Evolutionary conservation across 2,888 invertebrate species (phyloP).

Genomic region (Parnassius glacialis): DNA sequence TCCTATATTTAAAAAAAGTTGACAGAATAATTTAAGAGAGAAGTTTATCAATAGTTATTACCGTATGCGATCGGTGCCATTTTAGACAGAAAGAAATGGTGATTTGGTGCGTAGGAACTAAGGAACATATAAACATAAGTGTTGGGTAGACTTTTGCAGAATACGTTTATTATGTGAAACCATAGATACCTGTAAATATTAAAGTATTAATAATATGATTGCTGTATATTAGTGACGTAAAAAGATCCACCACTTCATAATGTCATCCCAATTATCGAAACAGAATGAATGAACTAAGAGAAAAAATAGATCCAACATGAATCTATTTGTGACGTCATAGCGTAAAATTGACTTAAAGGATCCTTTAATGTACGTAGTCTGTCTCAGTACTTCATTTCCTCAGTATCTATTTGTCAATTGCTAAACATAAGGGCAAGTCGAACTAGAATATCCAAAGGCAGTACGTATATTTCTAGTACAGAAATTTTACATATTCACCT

Average conservation of each 20-base stretch:
- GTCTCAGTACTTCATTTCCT: too few relatives aligned
- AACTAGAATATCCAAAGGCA: too few relatives aligned
- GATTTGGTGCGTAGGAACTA: slow-evolving; percentile 48
- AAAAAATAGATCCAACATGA: background rate
- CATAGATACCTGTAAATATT: slow-evolving; percentile 38
- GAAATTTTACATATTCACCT: too few relatives aligned
- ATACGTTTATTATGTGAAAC: slow-evolving; percentile 37
- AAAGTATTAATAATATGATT: background rate
- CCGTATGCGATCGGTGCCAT: slow-evolving; percentile 51
- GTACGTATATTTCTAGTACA: too few relatives aligned
- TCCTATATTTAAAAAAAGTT: too few relatives aligned
- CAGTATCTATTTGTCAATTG: too few relatives aligned
- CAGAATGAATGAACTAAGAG: background rate
- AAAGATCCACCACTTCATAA: too few relatives aligned
- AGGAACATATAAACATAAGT: slow-evolving; percentile 48
- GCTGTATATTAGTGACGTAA: too few relatives aligned
- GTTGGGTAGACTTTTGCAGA: slow-evolving; percentile 47
- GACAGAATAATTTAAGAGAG: too few relatives aligned
- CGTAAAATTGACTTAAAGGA: background rate
- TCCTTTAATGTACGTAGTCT: background rate
- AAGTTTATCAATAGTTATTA: slow-evolving; percentile 29
- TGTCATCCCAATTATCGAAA: too few relatives aligned
- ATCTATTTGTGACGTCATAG: background rate
- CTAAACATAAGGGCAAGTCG: too few relatives aligned
- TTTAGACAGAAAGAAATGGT: slow-evolving; percentile 50